Base-by-base conservation (phyloP, 2,113 vertebrate genomes). In the Phylloscopus whistleri region DNA sequence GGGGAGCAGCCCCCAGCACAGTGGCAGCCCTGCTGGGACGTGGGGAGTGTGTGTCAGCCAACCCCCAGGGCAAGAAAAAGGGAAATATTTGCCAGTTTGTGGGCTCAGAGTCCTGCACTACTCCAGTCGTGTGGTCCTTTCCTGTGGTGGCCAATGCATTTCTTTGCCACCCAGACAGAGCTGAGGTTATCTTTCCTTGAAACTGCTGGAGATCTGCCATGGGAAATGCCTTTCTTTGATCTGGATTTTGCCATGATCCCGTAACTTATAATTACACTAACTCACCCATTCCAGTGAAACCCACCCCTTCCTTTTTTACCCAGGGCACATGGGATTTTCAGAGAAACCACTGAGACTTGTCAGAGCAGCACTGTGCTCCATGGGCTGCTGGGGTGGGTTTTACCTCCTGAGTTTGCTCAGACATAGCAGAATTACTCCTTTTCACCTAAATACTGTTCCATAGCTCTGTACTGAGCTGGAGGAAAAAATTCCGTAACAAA, bases 221-320 rank as follows among this genome's bases (percentile, higher is more conserved):
- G 84, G 86, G 80, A 89, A 87, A 48, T 92, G 95, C 69, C 28
- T 84, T 62, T 48, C 66, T 84, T 90, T 96, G 52, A 80, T 90
- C 73, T 76, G 58, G 41, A 66, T 81, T 95, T 86, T 82, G 70
- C 74, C 59, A 8, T 44, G n/a, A 62, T 85, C 89, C 70, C 0
- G 0, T 89, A 96, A 85, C 56, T 90, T 90, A 30, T 66, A 89
- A 94, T 94, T 93, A 77, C 39, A 30, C 46, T 5, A 49, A 43
- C 59, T 88, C 91, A 53, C 48, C 72, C 82, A 58, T 74, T 49
- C 51, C 2, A 2, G 28, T 23, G 77, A 82, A 84, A 92, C 60
- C 64, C 28, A 1, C 70, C 81, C 49, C 53, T 78, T 81, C 77
- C 52, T 60, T 69, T 89, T 94, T 69, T 62, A 85, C 66, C 46